phyloP scores from a whole-genome alignment of 2,888 invertebrate species.

The Steinernema hermaphroditum region DNA sequence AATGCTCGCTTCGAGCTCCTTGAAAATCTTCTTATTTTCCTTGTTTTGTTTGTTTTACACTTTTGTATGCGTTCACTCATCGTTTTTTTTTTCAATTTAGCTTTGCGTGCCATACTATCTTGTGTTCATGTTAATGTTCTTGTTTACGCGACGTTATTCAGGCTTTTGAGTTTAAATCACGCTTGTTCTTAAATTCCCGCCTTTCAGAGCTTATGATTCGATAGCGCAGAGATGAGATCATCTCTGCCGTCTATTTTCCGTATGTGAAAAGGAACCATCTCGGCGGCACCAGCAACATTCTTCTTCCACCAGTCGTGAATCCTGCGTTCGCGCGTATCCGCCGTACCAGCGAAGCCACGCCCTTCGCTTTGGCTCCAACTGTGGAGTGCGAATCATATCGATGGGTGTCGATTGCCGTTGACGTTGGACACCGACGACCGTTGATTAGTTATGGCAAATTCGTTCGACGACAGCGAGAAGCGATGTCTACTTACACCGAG shows the following conservation, averaged over 20 bases:
- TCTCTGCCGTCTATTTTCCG: background rate
- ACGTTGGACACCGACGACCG: background rate
- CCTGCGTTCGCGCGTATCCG: too few species aligned
- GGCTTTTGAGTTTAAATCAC: too few species aligned
- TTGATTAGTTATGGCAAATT: background rate
- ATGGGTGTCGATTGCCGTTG: conserved; percentile 20
- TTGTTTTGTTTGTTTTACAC: too few species aligned
- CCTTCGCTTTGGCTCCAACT: background rate
- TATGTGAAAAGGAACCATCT: background rate
- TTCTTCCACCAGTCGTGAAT: too few species aligned
- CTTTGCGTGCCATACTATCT: too few species aligned
- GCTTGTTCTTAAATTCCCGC: background rate
- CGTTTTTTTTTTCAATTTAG: too few species aligned
- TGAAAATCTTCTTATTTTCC: too few species aligned
- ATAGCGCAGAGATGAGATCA: background rate
- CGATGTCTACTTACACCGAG: conserved; percentile 15
- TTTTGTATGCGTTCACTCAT: too few species aligned
- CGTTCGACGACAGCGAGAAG: conserved; percentile 9
- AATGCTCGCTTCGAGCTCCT: too few species aligned
- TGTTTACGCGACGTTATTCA: too few species aligned
- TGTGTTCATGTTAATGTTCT: too few species aligned
- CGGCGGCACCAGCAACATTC: background rate
- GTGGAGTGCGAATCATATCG: conserved; percentile 19
- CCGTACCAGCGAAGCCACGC: background rate
- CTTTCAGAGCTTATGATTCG: conserved; percentile 7